Evolutionary conservation across 2,888 invertebrate genomes (phyloP).

Genomic region (Eristalinus aeneus): DNA sequence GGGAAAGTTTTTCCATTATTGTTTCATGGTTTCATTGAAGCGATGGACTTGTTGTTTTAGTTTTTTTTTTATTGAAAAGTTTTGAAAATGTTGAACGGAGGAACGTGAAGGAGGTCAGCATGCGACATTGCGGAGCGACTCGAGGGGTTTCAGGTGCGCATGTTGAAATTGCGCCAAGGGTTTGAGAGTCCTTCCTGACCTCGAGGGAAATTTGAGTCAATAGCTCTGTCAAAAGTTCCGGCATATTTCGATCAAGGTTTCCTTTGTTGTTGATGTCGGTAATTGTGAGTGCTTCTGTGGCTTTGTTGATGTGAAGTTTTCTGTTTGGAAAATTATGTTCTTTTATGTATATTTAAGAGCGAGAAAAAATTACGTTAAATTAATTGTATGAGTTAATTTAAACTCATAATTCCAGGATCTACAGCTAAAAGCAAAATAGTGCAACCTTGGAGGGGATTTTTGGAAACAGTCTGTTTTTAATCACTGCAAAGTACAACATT

Average conservation of each 20-base stretch:
- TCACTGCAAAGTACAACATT: no score
- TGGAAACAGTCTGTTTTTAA: no score
- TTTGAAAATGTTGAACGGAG: neutral
- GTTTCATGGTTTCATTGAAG: conserved; percentile 18
- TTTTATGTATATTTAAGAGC: no score
- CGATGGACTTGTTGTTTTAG: neutral
- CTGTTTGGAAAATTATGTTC: no score
- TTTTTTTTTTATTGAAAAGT: neutral
- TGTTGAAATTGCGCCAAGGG: neutral
- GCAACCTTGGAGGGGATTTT: no score
- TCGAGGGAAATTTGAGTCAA: neutral
- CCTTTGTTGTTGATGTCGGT: no score
- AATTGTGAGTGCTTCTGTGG: no score
- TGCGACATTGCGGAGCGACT: neutral
- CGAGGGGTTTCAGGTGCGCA: neutral
- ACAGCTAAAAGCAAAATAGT: no score
- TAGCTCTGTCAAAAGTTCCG: neutral
- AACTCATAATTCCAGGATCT: no score
- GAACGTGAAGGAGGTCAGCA: neutral
- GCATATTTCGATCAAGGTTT: neutral
- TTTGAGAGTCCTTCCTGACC: neutral
- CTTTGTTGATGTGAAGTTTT: no score
- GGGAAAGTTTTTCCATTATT: conserved; percentile 63
- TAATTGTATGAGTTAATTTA: no score
- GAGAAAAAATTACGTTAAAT: no score